These are phyloP conservation scores for Diloba caeruleocephala DNA, from an alignment of 2,888 invertebrate species.

Conservation along the genomic window DNA sequence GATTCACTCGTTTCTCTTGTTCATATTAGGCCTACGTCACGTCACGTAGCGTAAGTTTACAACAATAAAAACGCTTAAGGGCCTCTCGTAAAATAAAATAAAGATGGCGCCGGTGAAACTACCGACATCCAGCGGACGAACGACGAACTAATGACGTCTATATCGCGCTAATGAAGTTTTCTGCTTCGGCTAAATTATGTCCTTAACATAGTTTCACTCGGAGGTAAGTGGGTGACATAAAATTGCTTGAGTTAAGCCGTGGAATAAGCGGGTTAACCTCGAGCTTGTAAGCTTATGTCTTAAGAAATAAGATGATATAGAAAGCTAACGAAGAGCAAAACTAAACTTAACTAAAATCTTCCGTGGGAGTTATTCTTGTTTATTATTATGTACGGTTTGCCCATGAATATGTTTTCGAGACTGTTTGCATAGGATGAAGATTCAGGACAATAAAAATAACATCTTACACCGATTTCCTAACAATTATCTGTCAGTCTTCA, in stretches of 20 bases:
- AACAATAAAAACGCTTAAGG: constrained; percentile 45
- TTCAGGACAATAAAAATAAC: no score
- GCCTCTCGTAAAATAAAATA: constrained; percentile 48
- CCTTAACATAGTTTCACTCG: constrained; percentile 28
- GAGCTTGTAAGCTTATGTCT: background rate
- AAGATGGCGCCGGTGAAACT: constrained; percentile 19
- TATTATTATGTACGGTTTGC: no score
- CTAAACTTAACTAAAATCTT: no score
- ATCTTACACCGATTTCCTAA: no score
- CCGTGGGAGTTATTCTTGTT: no score
- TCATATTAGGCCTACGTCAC: constrained; percentile 23
- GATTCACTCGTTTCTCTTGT: constrained; percentile 15
- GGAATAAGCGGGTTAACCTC: constrained; percentile 3
- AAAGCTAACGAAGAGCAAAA: no score
- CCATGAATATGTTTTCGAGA: no score
- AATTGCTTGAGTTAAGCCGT: background rate
- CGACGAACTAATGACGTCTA: constrained; percentile 41
- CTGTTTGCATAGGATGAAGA: no score
- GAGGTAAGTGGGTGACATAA: constrained; percentile 12
- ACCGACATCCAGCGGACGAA: constrained; percentile 23
- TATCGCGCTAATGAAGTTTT: constrained; percentile 45
- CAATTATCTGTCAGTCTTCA: no score
- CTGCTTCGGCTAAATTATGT: constrained; percentile 34
- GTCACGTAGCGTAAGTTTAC: constrained; percentile 31
- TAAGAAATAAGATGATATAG: background rate